These are phyloP conservation scores for Beroe ovata DNA, from an alignment of 37 sponge, comb jelly and placozoan species.

Conservation along the genomic window DNA sequence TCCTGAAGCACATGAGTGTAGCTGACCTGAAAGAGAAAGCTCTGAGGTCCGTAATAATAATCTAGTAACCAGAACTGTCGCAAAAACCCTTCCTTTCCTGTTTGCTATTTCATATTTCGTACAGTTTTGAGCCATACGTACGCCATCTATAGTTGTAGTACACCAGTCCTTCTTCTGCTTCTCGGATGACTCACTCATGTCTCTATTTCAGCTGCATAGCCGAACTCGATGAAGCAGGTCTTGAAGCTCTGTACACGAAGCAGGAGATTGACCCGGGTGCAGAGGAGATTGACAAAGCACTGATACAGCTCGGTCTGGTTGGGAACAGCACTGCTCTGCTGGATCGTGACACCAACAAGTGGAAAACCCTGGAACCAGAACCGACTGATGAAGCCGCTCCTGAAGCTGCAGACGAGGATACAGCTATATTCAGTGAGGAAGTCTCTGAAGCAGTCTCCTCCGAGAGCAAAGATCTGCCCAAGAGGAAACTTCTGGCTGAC, in stretches of 20 bases:
- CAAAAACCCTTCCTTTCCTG: too few relatives aligned
- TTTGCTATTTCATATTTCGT: too few relatives aligned
- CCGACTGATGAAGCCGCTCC: neutral
- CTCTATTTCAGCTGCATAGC: neutral
- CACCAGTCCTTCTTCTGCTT: too few relatives aligned
- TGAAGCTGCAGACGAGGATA: neutral
- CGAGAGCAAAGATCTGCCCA: neutral
- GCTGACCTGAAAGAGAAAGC: slow-evolving; percentile 28
- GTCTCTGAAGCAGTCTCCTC: too few relatives aligned
- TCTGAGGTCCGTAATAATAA: slow-evolving; percentile 15
- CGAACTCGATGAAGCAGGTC: neutral
- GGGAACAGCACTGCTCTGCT: neutral
- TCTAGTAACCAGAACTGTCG: too few relatives aligned
- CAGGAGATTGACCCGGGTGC: slow-evolving; percentile 18
- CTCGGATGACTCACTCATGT: too few relatives aligned
- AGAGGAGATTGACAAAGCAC: slow-evolving; percentile 56
- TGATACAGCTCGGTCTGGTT: slow-evolving; percentile 36
- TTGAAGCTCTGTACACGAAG: neutral
- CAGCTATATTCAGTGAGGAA: slow-evolving; percentile 18
- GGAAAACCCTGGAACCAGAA: neutral
- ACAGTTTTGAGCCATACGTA: too few relatives aligned
- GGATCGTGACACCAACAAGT: slow-evolving; percentile 34
- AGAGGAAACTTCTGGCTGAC: slow-evolving; percentile 30
- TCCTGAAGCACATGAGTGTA: slow-evolving; percentile 31
- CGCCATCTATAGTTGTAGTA: too few relatives aligned